Percentiles rank a stretch among this genome's conserved stretches.
Evolutionary conservation across 23 tunicate genomes (phyloP).

Genomic region (Halocynthia roretzi): DNA sequence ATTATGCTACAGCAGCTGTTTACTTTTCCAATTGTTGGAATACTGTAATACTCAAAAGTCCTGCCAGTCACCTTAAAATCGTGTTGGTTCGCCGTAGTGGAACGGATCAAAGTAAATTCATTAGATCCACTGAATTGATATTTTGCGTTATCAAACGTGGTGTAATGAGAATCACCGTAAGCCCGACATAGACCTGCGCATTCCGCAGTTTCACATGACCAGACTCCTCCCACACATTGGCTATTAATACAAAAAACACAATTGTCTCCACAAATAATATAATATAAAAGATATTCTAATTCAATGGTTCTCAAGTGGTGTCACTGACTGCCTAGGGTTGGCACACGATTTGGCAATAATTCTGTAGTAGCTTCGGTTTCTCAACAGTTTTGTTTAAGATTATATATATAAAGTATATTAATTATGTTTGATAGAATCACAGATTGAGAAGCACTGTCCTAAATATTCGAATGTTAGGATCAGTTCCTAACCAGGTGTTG

Average conservation of each 20-base stretch:
- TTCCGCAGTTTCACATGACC: constrained; percentile 82
- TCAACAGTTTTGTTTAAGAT: no score
- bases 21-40: no score
- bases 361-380: no score
- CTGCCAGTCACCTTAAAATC: constrained; percentile 45
- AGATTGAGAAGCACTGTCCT: no score
- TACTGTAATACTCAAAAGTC: no score
- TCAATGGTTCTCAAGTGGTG: not conserved
- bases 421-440: no score
- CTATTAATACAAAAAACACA: constrained; percentile 14
- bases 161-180: constrained; percentile 93
- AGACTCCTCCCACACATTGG: constrained; percentile 55
- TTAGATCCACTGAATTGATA: constrained; percentile 90
- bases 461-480: no score
- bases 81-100: constrained; percentile 62
- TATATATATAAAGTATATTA: no score
- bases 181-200: constrained; percentile 96
- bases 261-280: not conserved
- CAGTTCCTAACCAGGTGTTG: constrained; percentile 67
- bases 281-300: not conserved
- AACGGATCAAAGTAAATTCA: constrained; percentile 75
- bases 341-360: no score
- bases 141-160: constrained; percentile 85
- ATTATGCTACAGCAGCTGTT: not conserved
- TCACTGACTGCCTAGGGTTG: no score